Evolutionary conservation across 2,888 invertebrate genomes (phyloP).

Genomic region (Troides helena): DNA sequence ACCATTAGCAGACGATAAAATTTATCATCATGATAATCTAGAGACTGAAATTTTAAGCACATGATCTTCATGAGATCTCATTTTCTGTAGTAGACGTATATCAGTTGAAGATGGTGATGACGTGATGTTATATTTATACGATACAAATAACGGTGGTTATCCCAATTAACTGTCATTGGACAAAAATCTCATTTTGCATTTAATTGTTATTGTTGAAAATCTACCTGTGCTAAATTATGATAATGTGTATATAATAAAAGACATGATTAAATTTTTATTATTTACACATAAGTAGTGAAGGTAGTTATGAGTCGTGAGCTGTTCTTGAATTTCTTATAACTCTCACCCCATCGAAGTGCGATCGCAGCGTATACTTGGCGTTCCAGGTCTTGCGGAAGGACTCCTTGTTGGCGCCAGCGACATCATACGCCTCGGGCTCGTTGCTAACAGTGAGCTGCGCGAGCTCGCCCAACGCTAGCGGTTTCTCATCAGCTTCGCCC

Average conservation of each 20-base stretch:
- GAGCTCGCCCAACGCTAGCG: conserved; percentile 95
- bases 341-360: conserved; percentile 91
- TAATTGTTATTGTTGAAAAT: not conserved
- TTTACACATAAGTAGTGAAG: too few species aligned
- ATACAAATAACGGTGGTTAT: not conserved
- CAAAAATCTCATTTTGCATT: not conserved
- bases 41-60: too few species aligned
- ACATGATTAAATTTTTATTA: too few species aligned
- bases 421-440: conserved; percentile 95
- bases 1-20: too few species aligned
- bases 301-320: too few species aligned
- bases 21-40: too few species aligned
- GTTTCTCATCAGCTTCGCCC: conserved; percentile 85
- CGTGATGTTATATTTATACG: not conserved
- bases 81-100: too few species aligned
- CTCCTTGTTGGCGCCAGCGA: conserved; percentile 88
- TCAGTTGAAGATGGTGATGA: too few species aligned
- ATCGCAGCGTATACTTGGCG: conserved; percentile 96
- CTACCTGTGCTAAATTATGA: not conserved
- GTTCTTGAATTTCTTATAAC: not conserved
- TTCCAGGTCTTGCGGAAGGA: conserved; percentile 97
- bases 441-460: conserved; percentile 98
- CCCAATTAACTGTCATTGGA: not conserved
- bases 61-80: too few species aligned
- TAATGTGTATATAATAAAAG: too few species aligned